Conservation (phyloP, 2,888 invertebrate species). For the Apamea epomidion region DNA sequence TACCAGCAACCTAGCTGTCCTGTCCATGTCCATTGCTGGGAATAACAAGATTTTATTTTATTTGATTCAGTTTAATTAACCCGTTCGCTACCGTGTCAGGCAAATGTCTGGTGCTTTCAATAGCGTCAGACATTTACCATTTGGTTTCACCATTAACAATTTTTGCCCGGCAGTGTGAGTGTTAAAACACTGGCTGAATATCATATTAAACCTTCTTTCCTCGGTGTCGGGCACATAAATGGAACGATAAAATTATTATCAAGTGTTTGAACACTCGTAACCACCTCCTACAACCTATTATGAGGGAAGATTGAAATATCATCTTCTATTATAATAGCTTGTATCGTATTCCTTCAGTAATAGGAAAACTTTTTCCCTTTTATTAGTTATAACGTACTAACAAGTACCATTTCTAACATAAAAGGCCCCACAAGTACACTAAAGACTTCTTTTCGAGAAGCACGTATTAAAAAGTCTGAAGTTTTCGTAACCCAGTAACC, state of each 20-base stretch:
- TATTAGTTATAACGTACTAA: constrained; percentile 11
- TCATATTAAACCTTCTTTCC: constrained; percentile 1
- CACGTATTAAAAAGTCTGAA: constrained; percentile 34
- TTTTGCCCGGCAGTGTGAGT: background rate
- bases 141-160: background rate
- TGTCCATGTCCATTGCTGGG: background rate
- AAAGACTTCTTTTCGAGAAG: constrained; percentile 43
- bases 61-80: background rate
- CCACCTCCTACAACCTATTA: background rate
- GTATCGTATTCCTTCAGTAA: background rate
- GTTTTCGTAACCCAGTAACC: constrained; percentile 56
- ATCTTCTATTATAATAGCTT: background rate
- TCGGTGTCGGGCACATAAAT: background rate
- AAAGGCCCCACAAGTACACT: constrained; percentile 8
- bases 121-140: too few species aligned
- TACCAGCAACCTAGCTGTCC: background rate
- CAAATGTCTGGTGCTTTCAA: background rate
- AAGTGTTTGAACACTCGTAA: background rate
- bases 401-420: background rate
- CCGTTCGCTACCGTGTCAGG: too few species aligned
- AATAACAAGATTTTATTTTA: background rate
- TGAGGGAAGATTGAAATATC: background rate
- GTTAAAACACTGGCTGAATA: background rate
- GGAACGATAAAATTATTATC: background rate
- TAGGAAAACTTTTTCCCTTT: background rate